A percentile compares a stretch with the other conserved stretches of the same genome.
phyloP scores from a whole-genome alignment of 2,797 vertebrate species.

The Danio albolineatus region DNA sequence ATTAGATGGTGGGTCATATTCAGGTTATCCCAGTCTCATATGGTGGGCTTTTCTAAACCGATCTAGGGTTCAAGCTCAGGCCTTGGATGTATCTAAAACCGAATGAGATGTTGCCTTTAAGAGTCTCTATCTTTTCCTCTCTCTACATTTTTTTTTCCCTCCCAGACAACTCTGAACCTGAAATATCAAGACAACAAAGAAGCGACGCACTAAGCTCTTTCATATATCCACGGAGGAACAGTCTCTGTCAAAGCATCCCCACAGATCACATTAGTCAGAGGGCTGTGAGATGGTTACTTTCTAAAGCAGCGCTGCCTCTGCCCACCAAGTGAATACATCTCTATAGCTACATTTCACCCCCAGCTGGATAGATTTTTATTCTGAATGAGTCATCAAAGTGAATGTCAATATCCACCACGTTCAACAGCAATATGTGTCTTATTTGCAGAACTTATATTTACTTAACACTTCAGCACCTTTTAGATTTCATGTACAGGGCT shows the following conservation, averaged over 20 bases:
- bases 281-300: constrained; percentile 45
- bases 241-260: constrained; percentile 48
- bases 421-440: constrained; percentile 27
- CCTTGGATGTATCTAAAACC: not conserved
- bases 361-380: constrained; percentile 41
- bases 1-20: constrained; percentile 56
- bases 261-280: constrained; percentile 52
- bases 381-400: constrained; percentile 52
- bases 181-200: constrained; percentile 39
- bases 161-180: constrained; percentile 13
- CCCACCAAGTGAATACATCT: constrained; percentile 49
- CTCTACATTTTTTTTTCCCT: not conserved
- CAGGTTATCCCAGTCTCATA: constrained; percentile 48
- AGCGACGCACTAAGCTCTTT: constrained; percentile 37
- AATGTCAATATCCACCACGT: constrained; percentile 42
- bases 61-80: constrained; percentile 42
- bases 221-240: constrained; percentile 36
- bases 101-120: constrained; percentile 9
- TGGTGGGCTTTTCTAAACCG: constrained; percentile 32
- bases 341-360: constrained; percentile 13
- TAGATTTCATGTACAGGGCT: not conserved
- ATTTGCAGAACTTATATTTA: constrained; percentile 37
- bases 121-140: constrained; percentile 4
- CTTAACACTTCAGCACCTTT: constrained; percentile 10
- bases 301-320: constrained; percentile 26